Evolutionary conservation across 2,797 vertebrate species (phyloP), one percentile per base, ranked within the genome.

Genomic region (Alcedo atthis): DNA sequence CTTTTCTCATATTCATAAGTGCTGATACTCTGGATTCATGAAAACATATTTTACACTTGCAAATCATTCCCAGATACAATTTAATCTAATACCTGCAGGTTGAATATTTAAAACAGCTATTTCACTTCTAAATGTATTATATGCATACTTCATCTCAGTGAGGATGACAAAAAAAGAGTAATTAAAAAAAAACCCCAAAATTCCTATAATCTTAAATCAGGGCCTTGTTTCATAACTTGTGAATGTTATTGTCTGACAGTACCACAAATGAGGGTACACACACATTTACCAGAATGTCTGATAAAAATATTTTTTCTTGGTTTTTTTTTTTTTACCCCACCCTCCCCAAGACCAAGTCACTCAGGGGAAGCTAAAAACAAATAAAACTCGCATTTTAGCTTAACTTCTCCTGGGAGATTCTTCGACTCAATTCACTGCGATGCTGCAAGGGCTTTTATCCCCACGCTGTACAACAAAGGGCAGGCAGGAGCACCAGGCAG

Each of bases 381-480:
- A 22, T 14, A 57, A 22, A 63, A 43, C 42, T 42, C 20, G 35
- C 6, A n/a, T 42, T 74, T 74, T 33, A 81, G 32, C 58, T 32
- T 32, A 55, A 51, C 53, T 66, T 37, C 20, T n/a, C 42, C 24
- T 15, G 3, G 26, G 46, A 64, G n/a, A 21, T 63, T 40, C 21
- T 49, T 24, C 28, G 15, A 21, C n/a, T 24, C 3, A 33, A 53
- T 58, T 75, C 74, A 24, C 37, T 43, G 42, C 0, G 5, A 8
- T 0, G 4, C 45, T 20, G 51, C 25, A 55, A 82, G 53, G 69
- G 62, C 51, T 78, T 30, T 55, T 66, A 51, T 69, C 20, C 82
- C 79, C 42, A 15, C 26, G 11, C 8, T 62, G 70, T 12, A 21
- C 83, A 69, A 90, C 87, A 81, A 94, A 81, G 35, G 51, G 55